Evolutionary conservation across 2,113 vertebrate species (phyloP).

Genomic region (Serilophus lunatus): DNA sequence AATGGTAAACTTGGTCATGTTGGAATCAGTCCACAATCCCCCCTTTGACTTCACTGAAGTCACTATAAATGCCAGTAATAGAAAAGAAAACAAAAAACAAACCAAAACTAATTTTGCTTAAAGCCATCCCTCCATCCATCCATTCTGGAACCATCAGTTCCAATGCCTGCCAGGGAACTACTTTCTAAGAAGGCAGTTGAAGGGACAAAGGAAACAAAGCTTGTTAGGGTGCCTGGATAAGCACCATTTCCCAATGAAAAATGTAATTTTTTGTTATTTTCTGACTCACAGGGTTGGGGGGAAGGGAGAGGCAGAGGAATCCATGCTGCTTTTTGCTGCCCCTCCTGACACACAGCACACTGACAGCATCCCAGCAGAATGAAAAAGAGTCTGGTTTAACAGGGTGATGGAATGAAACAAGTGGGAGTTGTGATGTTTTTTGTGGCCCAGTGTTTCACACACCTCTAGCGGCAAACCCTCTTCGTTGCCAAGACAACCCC

Average conservation of each 20-base stretch:
- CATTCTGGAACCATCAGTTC: neutral
- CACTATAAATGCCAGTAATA: neutral
- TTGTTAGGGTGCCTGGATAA: neutral
- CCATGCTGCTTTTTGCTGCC: neutral
- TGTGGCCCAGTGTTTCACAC: conserved; percentile 51
- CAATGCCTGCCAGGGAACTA: neutral
- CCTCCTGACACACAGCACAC: neutral
- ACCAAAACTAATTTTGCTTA: neutral
- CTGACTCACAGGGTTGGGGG: neutral
- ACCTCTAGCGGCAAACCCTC: conserved; percentile 58
- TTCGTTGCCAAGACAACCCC: conserved; percentile 61
- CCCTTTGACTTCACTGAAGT: neutral
- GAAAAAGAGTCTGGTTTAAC: neutral
- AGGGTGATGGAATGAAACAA: conserved; percentile 19
- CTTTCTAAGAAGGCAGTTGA: neutral
- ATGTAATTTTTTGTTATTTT: neutral
- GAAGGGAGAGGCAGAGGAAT: neutral
- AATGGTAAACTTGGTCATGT: neutral
- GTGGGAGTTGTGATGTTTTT: conserved; percentile 17
- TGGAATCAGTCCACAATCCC: neutral
- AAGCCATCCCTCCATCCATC: neutral
- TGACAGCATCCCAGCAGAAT: neutral
- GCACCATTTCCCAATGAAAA: neutral
- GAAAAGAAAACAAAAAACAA: neutral
- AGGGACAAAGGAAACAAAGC: neutral